Evolutionary conservation across 2,888 invertebrate species (phyloP), one percentile per base, ranked within the genome.

Genomic region (Spatulosminthurus flaviceps): DNA sequence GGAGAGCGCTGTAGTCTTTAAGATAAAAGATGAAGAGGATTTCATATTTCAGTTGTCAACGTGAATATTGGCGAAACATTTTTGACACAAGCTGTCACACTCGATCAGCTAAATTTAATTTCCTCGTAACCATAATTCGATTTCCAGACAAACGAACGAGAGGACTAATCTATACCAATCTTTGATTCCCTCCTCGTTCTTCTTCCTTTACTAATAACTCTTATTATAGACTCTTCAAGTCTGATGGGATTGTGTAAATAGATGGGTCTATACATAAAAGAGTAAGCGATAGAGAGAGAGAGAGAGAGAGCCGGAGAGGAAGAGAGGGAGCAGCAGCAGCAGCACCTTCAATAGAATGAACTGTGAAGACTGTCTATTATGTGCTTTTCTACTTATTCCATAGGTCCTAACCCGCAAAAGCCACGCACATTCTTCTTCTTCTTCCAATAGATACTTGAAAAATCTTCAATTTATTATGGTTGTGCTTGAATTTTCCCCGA

Each of bases 101-200:
- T 41, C 26, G 75, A 76, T 42, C 66, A 64, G 61, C 64, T 61
- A 66, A 74, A 76, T 76, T 76, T 76, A 76, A 76, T 76, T 76
- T 76, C 66, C 75, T 29, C 29, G 2, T 60, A 64, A n/a, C 41
- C 64, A 61, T 76, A 76, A 76, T 76, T 66, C 75, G 75, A 76
- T 76, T 76, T 76, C 24, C 22, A 76, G 67, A 76, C 66, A 76
- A 66, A 66, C 42, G 41, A 72, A 72, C 72, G 43, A 24, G 51
- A 72, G 51, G 22, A 70, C 70, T 70, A 70, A 70, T 70, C 34
- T 70, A 70, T 67, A 67, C 28, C 64, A 64, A 22, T 69, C 70
- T 70, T 34, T 34, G 34, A 70, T 21, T 70, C 69, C 28, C 41
- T 70, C 64, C n/a, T n/a, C n/a, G n/a, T n/a, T n/a, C n/a, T n/a